Conservation (phyloP, 2,797 vertebrate genomes). For the Choloepus didactylus region DNA sequence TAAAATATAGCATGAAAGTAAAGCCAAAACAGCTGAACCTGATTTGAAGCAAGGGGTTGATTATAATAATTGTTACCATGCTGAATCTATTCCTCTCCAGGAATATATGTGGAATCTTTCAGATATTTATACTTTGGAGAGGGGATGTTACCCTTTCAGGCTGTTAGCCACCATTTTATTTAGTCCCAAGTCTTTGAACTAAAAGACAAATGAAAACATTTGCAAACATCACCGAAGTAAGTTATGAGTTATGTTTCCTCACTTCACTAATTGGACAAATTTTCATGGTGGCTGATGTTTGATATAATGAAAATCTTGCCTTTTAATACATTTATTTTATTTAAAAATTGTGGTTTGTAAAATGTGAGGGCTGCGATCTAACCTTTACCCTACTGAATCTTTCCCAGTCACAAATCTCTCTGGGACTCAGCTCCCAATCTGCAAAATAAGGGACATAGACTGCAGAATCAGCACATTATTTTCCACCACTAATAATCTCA, state of each 20-base stretch:
- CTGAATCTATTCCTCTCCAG: background rate
- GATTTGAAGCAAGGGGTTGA: conserved; percentile 15
- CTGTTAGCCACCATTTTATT: conserved; percentile 2
- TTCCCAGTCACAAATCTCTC: background rate
- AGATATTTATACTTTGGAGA: conserved; percentile 22
- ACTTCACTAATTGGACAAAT: background rate
- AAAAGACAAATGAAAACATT: conserved; percentile 42
- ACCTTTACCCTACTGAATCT: background rate
- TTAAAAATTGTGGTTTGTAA: background rate
- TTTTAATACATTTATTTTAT: background rate
- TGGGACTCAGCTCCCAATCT: background rate
- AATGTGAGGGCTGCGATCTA: background rate
- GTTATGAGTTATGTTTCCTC: background rate
- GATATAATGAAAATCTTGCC: background rate
- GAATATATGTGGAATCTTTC: background rate
- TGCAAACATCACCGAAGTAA: background rate
- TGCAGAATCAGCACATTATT: background rate
- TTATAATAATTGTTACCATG: background rate
- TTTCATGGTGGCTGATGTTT: background rate
- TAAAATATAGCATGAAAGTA: conserved; percentile 25
- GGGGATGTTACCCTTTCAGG: background rate
- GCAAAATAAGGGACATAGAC: background rate
- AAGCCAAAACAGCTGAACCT: conserved; percentile 11
- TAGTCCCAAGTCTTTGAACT: conserved; percentile 27
- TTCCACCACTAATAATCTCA: background rate